These are phyloP conservation scores for Echinometra lucunter DNA, from an alignment of 53 echinoderm and acorn worm genomes.

Conservation along the genomic window DNA sequence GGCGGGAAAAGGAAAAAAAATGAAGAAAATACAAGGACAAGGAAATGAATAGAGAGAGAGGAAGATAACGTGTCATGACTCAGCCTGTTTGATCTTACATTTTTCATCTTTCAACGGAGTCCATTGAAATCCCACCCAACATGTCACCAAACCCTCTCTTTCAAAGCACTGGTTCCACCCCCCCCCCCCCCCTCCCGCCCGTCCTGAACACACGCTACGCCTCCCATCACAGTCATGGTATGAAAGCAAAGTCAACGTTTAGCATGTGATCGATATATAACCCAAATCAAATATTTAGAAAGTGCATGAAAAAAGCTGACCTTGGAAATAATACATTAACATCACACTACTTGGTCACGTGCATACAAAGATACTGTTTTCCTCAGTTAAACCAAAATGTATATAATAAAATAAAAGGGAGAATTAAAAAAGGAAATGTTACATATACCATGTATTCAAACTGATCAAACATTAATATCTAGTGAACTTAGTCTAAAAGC, in stretches of 20 bases:
- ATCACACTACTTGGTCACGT: not conserved
- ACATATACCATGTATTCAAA: too few relatives aligned
- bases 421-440: too few relatives aligned
- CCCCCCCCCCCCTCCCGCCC: not conserved
- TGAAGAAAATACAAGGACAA: too few relatives aligned
- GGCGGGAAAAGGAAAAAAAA: too few relatives aligned
- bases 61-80: too few relatives aligned
- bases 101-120: too few relatives aligned
- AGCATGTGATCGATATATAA: not conserved
- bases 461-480: too few relatives aligned
- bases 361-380: not conserved
- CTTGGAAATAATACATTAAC: not conserved
- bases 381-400: not conserved
- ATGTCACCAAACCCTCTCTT: not conserved
- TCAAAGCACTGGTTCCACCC: not conserved
- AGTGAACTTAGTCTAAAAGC: too few relatives aligned
- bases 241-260: not conserved
- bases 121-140: too few relatives aligned
- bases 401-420: too few relatives aligned
- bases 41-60: too few relatives aligned
- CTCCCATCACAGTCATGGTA: not conserved
- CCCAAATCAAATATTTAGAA: conserved; percentile 14
- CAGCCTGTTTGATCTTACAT: too few relatives aligned
- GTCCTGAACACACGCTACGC: not conserved
- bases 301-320: not conserved